Evolutionary conservation across 2,888 invertebrate species (phyloP).

Genomic region (Teinopalpus imperialis): DNA sequence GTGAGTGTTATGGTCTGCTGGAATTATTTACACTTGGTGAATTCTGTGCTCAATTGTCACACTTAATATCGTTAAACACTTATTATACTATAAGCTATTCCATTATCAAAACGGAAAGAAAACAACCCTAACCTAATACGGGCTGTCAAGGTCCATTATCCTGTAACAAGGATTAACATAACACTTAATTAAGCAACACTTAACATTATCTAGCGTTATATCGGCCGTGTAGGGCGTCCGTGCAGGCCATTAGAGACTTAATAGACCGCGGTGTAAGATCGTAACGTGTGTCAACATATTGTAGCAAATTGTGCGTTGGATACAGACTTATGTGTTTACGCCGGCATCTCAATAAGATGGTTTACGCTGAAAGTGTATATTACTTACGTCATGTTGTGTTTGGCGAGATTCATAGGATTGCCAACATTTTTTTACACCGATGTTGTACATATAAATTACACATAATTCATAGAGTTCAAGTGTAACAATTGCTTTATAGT

Average conservation of each 20-base stretch:
- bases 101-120: too few species aligned
- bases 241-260: constrained; percentile 14
- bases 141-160: constrained; percentile 7
- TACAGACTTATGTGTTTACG: constrained; percentile 3
- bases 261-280: constrained; percentile 11
- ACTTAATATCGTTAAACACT: too few species aligned
- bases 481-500: too few species aligned
- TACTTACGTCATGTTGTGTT: too few species aligned
- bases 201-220: constrained; percentile 19
- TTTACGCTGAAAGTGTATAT: not conserved
- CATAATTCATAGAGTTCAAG: too few species aligned
- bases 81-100: too few species aligned
- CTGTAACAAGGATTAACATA: constrained; percentile 7
- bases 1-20: too few species aligned
- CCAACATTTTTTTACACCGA: too few species aligned
- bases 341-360: not conserved
- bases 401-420: too few species aligned
- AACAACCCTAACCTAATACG: not conserved
- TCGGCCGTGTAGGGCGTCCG: constrained; percentile 12
- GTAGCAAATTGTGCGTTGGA: not conserved
- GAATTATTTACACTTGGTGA: too few species aligned
- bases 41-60: too few species aligned
- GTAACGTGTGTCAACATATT: constrained; percentile 18
- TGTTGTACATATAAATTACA: too few species aligned
- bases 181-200: constrained; percentile 22